phyloP scores from a whole-genome alignment of 2,113 vertebrate species.

The Halcyon malimbica region DNA sequence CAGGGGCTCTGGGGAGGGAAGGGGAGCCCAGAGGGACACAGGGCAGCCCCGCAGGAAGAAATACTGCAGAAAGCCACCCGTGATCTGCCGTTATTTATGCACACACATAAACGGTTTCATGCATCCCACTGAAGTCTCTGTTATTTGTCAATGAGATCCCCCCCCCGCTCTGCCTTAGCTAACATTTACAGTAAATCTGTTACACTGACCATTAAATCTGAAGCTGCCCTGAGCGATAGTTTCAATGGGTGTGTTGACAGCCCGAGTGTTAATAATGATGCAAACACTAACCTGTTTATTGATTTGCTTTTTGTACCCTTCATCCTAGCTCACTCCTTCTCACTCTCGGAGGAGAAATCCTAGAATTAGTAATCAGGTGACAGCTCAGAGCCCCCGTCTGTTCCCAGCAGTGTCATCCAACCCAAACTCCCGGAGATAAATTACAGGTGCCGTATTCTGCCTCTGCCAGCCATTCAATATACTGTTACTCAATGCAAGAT shows the following conservation, averaged over 20 bases:
- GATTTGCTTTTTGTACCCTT: constrained; percentile 86
- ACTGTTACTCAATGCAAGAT: constrained; percentile 73
- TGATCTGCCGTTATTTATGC: constrained; percentile 66
- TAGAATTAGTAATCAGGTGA: constrained; percentile 85
- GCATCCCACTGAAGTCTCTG: constrained; percentile 59
- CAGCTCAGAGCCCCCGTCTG: constrained; percentile 71
- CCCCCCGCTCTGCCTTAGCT: constrained; percentile 61
- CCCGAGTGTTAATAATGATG: constrained; percentile 82
- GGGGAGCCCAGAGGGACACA: not conserved
- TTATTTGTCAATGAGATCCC: constrained; percentile 71
- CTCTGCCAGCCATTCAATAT: constrained; percentile 80
- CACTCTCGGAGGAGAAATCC: constrained; percentile 79
- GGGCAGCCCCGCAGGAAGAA: not conserved
- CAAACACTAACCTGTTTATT: constrained; percentile 86
- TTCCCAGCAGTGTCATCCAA: constrained; percentile 81
- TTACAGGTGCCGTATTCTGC: constrained; percentile 74
- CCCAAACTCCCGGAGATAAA: constrained; percentile 81
- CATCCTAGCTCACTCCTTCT: constrained; percentile 78
- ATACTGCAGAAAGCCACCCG: not conserved
- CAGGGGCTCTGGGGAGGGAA: not conserved
- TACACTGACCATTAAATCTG: constrained; percentile 82
- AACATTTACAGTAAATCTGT: constrained; percentile 86
- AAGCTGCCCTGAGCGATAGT: constrained; percentile 78
- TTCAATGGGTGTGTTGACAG: constrained; percentile 82
- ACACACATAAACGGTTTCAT: constrained; percentile 63